phyloP scores from a whole-genome alignment of 2,888 invertebrate genomes.

The Heliconius erato region DNA sequence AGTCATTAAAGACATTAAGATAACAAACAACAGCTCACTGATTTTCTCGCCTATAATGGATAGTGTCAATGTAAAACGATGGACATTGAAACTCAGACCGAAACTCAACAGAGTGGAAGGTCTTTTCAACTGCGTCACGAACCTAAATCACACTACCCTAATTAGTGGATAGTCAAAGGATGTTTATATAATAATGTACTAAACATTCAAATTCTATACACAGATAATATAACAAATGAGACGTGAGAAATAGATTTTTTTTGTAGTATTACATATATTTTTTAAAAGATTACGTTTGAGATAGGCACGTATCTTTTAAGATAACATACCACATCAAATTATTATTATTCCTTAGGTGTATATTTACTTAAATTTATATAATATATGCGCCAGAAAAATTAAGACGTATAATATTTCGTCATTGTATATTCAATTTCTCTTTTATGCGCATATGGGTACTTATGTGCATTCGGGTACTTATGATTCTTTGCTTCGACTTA shows the following conservation, averaged over 20 bases:
- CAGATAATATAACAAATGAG: background rate
- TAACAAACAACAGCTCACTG: constrained; percentile 27
- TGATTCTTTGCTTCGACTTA: background rate
- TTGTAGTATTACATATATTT: background rate
- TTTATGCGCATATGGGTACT: background rate
- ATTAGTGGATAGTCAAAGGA: constrained; percentile 4
- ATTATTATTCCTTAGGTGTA: background rate
- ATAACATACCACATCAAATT: background rate
- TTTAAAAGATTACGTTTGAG: background rate
- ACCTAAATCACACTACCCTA: constrained; percentile 2
- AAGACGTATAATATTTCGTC: background rate
- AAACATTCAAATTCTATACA: background rate
- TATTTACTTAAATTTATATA: background rate
- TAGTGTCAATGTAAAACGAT: constrained; percentile 41
- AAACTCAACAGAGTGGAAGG: constrained; percentile 41
- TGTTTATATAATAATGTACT: background rate
- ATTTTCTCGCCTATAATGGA: constrained; percentile 28
- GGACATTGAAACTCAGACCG: constrained; percentile 28
- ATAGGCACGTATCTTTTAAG: background rate
- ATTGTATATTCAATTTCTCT: background rate
- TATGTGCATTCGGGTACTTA: background rate
- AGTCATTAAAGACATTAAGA: background rate
- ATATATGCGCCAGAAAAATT: background rate
- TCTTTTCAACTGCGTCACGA: constrained; percentile 33
- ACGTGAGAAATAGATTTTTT: background rate